Evolutionary conservation across 1,140 invertebrate species (phyloP).

Genomic region (Meloidogyne hapla): DNA sequence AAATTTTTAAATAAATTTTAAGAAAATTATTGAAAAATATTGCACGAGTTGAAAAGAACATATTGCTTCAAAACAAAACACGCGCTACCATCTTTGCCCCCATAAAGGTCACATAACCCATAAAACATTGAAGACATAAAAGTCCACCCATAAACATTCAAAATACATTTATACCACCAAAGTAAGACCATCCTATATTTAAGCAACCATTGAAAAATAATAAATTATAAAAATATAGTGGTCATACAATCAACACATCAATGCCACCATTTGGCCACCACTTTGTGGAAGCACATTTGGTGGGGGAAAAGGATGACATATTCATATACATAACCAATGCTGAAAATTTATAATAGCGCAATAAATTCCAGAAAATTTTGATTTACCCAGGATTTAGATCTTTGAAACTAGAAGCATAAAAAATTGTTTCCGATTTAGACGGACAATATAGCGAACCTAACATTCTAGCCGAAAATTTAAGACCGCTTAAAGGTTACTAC

Average conservation of each 20-base stretch:
- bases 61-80: neutral
- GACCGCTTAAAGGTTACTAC: neutral
- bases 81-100: neutral
- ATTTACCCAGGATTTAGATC: neutral
- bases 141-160: neutral
- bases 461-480: too few species aligned
- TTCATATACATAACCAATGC: neutral
- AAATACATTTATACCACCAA: neutral
- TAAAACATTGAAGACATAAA: neutral
- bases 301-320: constrained; percentile 5
- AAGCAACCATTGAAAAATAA: constrained; percentile 1
- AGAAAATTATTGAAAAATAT: neutral
- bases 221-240: constrained; percentile 2
- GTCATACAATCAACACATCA: neutral
- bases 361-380: neutral
- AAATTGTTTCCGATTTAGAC: neutral
- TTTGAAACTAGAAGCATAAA: neutral
- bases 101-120: neutral
- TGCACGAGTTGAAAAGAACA: neutral
- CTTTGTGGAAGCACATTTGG: neutral
- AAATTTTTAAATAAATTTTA: neutral
- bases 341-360: neutral
- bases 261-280: neutral
- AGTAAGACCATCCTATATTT: neutral
- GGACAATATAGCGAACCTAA: too few species aligned